These are phyloP conservation scores for Platysteira castanea DNA, from an alignment of 2,113 vertebrate species.

Conservation along the genomic window DNA sequence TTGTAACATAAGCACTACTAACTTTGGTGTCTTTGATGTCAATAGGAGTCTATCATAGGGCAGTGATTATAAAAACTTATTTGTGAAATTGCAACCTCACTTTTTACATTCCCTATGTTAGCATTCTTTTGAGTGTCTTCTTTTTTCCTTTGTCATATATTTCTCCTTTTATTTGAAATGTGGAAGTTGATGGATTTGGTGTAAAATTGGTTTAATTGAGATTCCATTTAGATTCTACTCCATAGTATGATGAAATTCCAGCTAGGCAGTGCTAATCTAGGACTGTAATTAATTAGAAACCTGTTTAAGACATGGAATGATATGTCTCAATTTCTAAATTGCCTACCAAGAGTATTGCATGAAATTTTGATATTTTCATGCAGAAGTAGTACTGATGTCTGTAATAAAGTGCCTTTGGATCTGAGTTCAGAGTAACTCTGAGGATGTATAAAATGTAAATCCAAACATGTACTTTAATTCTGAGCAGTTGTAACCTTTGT, in stretches of 20 bases:
- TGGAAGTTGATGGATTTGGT: background rate
- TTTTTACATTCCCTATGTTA: background rate
- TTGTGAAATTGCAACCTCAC: background rate
- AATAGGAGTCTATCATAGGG: background rate
- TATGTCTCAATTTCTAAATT: slow-evolving; percentile 34
- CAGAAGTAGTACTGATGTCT: background rate
- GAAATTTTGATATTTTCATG: slow-evolving; percentile 13
- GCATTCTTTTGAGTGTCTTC: background rate
- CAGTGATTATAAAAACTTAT: background rate
- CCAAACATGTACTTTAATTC: background rate
- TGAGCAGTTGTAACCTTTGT: background rate
- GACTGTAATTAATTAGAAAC: slow-evolving; percentile 31
- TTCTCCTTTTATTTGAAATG: background rate
- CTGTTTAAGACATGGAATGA: background rate
- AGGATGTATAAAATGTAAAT: background rate
- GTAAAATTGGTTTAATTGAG: slow-evolving; percentile 8
- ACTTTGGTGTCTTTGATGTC: background rate
- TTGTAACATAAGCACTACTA: background rate
- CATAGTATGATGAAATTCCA: background rate
- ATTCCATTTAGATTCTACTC: background rate
- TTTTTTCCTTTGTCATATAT: background rate
- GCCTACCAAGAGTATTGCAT: background rate
- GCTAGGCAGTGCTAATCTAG: background rate
- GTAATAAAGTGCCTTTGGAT: background rate
- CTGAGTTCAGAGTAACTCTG: background rate